Evolutionary conservation across 2,888 invertebrate genomes (phyloP), one percentile per base, ranked within the genome.

Genomic region (Dorcus parallelipipedus): DNA sequence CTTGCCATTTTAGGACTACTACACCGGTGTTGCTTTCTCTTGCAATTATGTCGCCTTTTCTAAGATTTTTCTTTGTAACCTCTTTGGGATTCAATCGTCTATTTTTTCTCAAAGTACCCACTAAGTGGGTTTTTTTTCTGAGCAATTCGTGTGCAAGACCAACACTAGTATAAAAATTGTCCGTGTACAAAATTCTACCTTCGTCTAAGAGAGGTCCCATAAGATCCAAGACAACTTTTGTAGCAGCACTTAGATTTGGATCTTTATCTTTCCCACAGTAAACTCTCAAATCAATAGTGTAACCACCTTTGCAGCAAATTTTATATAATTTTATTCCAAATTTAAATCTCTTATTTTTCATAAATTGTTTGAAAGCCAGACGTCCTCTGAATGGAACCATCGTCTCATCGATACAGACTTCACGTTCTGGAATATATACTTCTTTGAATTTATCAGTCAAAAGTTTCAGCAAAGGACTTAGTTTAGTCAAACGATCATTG

Each of bases 351-450:
- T 64, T 64, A n/a, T 59, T 60, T 9, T 54, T 38, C 14, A 65
- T 62, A 48, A 49, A 62, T 43, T 66, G 64, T 38, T 40, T 51
- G 54, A 40, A 40, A 10, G 71, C 69, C 2, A 70, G 60, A 23
- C 71, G 53, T 8, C 71, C 71, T 54, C 67, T 59, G 66, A 71
- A 72, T 38, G 67, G 64, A 54, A 66, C 67, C 14, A 14, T 14
- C 14, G 14, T 14, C 14, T 14, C 14, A 51, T 66, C 71, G 23
- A 70, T 69, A 61, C 62, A 68, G 48, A 69, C 48, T 42, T 57
- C 54, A 59, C 65, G 52, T 54, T 63, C 62, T 39, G 68, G 64
- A 20, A 56, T 51, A 58, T 56, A 59, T 45, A 60, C 58, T 38
- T 56, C 52, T 61, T 67, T 52, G 58, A 67, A 67, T 49, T 64